These are phyloP conservation scores for Melikaiella ostensackeni DNA, from an alignment of 2,888 invertebrate species.

Conservation along the genomic window DNA sequence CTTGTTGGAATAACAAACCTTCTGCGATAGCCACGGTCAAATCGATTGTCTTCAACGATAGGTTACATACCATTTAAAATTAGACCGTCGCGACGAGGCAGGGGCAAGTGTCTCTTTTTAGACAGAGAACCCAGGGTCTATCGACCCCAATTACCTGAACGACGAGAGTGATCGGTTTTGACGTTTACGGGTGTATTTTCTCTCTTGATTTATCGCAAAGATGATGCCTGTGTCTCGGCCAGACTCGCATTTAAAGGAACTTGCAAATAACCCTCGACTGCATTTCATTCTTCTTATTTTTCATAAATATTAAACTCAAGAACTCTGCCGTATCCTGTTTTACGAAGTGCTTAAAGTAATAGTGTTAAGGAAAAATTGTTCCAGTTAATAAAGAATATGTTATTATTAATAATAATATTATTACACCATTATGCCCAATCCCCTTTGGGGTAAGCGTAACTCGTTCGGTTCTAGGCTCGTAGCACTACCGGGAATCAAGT, in stretches of 20 bases:
- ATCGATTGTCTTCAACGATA: conserved; percentile 30
- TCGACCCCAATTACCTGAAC: conserved; percentile 44
- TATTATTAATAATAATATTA: too few species aligned
- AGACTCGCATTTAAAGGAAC: conserved; percentile 2
- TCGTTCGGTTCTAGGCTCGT: too few species aligned
- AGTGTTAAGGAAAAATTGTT: too few species aligned
- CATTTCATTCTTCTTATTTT: conserved; percentile 11
- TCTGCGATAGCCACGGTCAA: conserved; percentile 14
- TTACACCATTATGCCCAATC: too few species aligned
- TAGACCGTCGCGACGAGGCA: conserved; percentile 37
- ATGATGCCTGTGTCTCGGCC: conserved; percentile 24
- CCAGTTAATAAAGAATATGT: too few species aligned
- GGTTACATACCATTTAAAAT: conserved; percentile 39
- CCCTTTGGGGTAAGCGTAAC: too few species aligned
- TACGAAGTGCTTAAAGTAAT: too few species aligned
- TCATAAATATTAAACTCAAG: background rate
- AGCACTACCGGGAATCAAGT: too few species aligned
- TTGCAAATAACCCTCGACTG: background rate
- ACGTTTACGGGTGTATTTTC: conserved; percentile 38
- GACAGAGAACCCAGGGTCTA: conserved; percentile 16
- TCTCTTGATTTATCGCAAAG: conserved; percentile 37
- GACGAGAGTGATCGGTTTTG: conserved; percentile 35
- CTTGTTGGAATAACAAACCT: background rate
- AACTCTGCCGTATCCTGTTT: background rate
- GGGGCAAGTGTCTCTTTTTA: conserved; percentile 39